A percentile compares a stretch with the other conserved stretches of the same genome.
Conservation (phyloP, 2,888 invertebrate genomes). For the Eristalinus aeneus region DNA sequence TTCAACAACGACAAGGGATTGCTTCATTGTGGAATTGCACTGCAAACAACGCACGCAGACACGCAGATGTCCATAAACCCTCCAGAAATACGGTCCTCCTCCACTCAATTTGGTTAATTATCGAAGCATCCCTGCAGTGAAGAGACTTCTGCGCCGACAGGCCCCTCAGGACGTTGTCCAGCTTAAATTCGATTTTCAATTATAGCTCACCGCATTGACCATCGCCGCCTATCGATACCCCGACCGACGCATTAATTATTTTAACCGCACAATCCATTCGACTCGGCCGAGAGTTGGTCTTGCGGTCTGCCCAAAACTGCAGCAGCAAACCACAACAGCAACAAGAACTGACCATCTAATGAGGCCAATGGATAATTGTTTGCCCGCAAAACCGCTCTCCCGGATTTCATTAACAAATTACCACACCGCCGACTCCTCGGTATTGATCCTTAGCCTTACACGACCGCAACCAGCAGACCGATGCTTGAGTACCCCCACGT, state of each 20-base stretch:
- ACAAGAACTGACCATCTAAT: slow-evolving; percentile 49
- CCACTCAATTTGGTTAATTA: not conserved
- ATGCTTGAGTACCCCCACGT: slow-evolving; percentile 2
- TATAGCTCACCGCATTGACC: not conserved
- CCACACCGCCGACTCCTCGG: not conserved
- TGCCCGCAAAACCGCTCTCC: not conserved
- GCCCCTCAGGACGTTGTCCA: not conserved
- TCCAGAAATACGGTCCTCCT: not conserved
- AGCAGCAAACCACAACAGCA: not conserved
- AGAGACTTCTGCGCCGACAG: not conserved
- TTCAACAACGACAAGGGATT: too few relatives aligned
- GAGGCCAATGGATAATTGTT: slow-evolving; percentile 46
- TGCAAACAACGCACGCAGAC: too few relatives aligned
- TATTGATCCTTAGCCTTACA: not conserved
- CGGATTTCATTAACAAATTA: not conserved
- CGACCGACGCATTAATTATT: not conserved
- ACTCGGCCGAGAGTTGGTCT: not conserved
- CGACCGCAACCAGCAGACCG: not conserved
- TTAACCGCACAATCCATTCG: not conserved
- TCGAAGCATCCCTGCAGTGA: not conserved
- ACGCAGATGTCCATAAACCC: too few relatives aligned
- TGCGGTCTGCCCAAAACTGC: not conserved
- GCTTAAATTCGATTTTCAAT: not conserved
- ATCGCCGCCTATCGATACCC: not conserved
- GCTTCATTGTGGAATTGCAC: too few relatives aligned